Percentiles rank a stretch among this genome's conserved stretches.
phyloP scores from a whole-genome alignment of 2,888 invertebrate genomes.

The Caradrina clavipalpis region DNA sequence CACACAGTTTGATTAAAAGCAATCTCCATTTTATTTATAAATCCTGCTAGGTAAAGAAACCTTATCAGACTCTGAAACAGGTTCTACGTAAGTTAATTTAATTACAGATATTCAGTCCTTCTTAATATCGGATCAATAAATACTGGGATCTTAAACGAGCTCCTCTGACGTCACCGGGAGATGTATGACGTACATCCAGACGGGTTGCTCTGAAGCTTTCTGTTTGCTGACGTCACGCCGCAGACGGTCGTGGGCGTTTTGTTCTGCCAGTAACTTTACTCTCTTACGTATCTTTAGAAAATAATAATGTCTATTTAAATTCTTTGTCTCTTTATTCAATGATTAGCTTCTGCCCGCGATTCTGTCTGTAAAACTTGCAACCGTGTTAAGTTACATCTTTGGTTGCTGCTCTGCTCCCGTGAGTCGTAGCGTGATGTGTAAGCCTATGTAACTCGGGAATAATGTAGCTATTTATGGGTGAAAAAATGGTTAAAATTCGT shows the following conservation, averaged over 20 bases:
- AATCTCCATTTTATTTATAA: neutral
- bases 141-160: slow-evolving; percentile 8
- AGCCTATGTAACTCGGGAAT: too few relatives aligned
- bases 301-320: too few relatives aligned
- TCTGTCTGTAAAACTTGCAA: too few relatives aligned
- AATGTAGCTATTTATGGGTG: too few relatives aligned
- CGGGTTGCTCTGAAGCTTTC: slow-evolving; percentile 15
- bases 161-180: slow-evolving; percentile 51
- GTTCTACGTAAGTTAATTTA: slow-evolving; percentile 8
- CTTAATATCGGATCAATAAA: slow-evolving; percentile 15
- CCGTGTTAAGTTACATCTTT: too few relatives aligned
- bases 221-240: slow-evolving; percentile 41
- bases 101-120: slow-evolving; percentile 8
- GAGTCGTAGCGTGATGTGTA: too few relatives aligned
- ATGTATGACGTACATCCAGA: slow-evolving; percentile 46
- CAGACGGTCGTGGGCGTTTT: slow-evolving; percentile 38
- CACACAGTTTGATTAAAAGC: neutral
- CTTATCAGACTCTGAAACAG: neutral
- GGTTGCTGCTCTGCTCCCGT: too few relatives aligned
- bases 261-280: slow-evolving; percentile 2
- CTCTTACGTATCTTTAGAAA: neutral
- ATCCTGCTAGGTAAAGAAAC: neutral
- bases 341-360: too few relatives aligned
- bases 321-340: neutral
- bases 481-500: too few relatives aligned